Percentiles rank a stretch among this genome's conserved stretches.
phyloP scores from a whole-genome alignment of 2,888 invertebrate genomes.

The Morinoia aosen region DNA sequence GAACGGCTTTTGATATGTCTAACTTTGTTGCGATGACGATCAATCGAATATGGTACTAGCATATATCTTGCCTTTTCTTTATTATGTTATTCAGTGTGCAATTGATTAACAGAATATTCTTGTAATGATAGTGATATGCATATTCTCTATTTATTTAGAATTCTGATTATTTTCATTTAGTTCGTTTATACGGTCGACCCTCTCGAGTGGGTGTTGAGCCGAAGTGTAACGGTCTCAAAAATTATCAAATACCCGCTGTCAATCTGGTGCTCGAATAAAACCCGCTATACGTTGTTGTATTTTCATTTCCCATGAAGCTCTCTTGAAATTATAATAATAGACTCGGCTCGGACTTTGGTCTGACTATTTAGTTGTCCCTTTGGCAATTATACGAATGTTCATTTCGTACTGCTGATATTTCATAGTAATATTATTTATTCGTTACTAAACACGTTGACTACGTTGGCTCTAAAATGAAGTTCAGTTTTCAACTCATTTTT shows the following conservation, averaged over 20 bases:
- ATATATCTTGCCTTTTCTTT: not conserved
- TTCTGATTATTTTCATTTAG: not conserved
- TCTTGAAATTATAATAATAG: no score
- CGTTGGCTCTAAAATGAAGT: no score
- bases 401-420: no score
- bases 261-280: slow-evolving; percentile 12
- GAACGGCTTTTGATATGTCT: not conserved
- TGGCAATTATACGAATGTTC: no score
- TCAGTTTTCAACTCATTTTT: no score
- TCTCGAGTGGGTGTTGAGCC: not conserved
- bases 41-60: not conserved
- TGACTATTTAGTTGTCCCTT: no score
- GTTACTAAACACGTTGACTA: no score
- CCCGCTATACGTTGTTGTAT: not conserved
- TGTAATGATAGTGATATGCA: not conserved
- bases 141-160: not conserved
- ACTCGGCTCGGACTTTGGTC: no score
- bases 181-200: not conserved
- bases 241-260: not conserved
- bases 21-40: not conserved
- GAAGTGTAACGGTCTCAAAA: not conserved
- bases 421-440: no score
- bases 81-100: not conserved
- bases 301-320: not conserved
- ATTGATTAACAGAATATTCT: not conserved